Percentiles rank a stretch among this genome's conserved stretches.
These are phyloP conservation scores for Vanessa cardui DNA, from an alignment of 2,888 invertebrate species.

Conservation along the genomic window DNA sequence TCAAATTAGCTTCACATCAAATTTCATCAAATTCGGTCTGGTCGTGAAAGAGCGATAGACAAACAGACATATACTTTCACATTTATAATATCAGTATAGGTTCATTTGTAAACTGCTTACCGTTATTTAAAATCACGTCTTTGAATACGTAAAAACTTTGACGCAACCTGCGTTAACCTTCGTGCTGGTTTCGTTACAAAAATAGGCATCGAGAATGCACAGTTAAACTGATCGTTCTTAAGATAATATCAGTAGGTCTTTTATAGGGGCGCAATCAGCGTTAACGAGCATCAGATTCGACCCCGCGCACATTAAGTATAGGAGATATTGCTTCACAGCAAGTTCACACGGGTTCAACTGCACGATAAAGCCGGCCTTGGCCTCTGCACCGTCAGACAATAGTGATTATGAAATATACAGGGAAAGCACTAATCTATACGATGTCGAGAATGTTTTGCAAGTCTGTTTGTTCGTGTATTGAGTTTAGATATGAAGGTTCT, in stretches of 20 bases:
- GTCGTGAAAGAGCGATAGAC: too few species aligned
- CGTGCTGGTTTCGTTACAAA: conserved; percentile 18
- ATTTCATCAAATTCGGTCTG: too few species aligned
- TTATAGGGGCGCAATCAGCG: conserved; percentile 44
- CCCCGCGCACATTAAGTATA: conserved; percentile 33
- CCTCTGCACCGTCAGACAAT: conserved; percentile 65
- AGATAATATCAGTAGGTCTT: conserved; percentile 39
- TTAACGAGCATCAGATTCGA: conserved; percentile 45
- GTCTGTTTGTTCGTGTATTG: neutral
- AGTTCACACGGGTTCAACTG: conserved; percentile 64
- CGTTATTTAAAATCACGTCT: neutral
- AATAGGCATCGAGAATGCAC: conserved; percentile 22
- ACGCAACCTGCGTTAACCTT: conserved; percentile 6
- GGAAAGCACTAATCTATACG: conserved; percentile 25
- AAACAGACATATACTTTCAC: too few species aligned
- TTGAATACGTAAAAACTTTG: neutral
- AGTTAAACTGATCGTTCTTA: conserved; percentile 32
- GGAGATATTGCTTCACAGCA: conserved; percentile 50
- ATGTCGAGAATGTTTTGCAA: conserved; percentile 14
- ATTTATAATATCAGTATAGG: too few species aligned
- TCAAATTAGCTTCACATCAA: too few species aligned
- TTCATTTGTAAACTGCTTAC: neutral
- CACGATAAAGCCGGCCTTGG: conserved; percentile 69
- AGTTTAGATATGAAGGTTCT: neutral
- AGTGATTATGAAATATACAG: conserved; percentile 53